Base-by-base conservation (phyloP, 2,797 vertebrate species). In the Sebastolobus altivelis region DNA sequence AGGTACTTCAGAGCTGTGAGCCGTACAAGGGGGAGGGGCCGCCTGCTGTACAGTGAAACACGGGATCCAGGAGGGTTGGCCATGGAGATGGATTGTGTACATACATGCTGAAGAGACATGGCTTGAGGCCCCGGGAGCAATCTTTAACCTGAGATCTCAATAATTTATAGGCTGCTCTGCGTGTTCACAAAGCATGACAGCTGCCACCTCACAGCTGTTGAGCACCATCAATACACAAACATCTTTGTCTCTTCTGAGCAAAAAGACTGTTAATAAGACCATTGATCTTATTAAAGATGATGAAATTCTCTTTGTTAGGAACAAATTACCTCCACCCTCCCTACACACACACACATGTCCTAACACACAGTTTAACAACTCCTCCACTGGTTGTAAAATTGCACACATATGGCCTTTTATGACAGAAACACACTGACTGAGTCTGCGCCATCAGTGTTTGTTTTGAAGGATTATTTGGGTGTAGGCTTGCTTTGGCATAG, bases 101-200 rank as follows among this genome's bases (percentile, higher is more conserved):
- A 72, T 3, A 5, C 18, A 25, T 63, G 35, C n/a, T 4, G 52
- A 77, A 72, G 40, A 85, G 71, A 52, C 66, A 82, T 68, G 84
- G 75, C 76, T 65, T 40, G 22, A 84, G 63, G 80, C 65, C 72
- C 52, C 7, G 22, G 69, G 55, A 81, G 43, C 80, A 87, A 87
- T 91, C 83, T 85, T 84, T 88, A 90, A 88, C 86, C 83, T 85
- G 63, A 27, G 72, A 79, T 69, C 69, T 92, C 77, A 92, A 93
- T 92, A 77, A 94, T 93, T 88, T 72, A 93, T 85, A 25, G 70
- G 33, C 65, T 8, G 40, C 66, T 86, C 68, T 70, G 60, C 79
- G 62, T 83, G 76, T 83, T 70, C 52, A 80, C 75, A 81, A 78
- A 77, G 81, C 61, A 62, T 79, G 88, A 75, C 90, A 90, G 72